Evolutionary conservation across 2,888 invertebrate species (phyloP).

Genomic region (Junonia oenone): DNA sequence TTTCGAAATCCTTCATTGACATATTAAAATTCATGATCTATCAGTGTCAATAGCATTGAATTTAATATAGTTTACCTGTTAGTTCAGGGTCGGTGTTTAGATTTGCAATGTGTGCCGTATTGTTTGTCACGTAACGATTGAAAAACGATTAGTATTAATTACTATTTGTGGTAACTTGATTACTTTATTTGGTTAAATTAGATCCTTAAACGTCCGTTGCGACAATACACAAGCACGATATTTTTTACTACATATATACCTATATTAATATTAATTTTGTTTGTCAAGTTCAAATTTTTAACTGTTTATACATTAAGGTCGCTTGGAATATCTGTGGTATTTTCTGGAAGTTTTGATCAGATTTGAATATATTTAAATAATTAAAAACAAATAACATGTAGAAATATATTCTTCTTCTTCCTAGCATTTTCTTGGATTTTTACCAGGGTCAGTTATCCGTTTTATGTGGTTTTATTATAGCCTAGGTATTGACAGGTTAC

Average conservation of each 20-base stretch:
- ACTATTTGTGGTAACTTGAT: background rate
- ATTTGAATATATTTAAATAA: background rate
- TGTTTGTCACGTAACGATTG: background rate
- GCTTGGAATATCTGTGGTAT: background rate
- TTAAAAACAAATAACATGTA: background rate
- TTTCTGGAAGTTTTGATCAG: background rate
- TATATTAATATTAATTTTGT: no score
- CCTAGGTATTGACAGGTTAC: no score
- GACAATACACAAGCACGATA: no score
- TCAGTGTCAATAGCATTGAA: slow-evolving; percentile 33
- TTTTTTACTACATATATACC: no score
- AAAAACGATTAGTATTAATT: background rate
- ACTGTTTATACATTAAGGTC: background rate
- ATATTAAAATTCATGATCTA: slow-evolving; percentile 23
- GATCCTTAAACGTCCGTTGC: no score
- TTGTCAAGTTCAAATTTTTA: no score
- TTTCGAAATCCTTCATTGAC: slow-evolving; percentile 18
- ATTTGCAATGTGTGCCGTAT: slow-evolving; percentile 3
- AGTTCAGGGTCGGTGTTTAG: slow-evolving; percentile 26
- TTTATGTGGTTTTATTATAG: no score
- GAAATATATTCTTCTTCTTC: background rate
- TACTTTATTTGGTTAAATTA: no score
- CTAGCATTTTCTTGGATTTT: no score
- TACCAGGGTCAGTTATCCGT: no score
- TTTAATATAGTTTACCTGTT: slow-evolving; percentile 25